Conservation (phyloP, 2,888 invertebrate genomes). For the Exocentrus adspersus region DNA sequence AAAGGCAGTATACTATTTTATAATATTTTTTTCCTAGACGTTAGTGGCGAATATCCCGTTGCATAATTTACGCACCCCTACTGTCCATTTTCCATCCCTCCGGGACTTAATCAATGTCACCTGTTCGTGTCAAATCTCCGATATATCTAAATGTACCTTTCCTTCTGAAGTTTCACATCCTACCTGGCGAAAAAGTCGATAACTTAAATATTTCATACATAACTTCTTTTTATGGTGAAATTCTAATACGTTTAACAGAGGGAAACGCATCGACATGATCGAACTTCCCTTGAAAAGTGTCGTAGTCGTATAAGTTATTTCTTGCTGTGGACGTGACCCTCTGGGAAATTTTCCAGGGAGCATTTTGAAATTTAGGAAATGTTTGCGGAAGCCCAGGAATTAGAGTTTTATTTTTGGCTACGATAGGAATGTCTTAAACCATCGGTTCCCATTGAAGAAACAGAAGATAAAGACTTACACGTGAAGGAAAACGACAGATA, state of each 20-base stretch:
- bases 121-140: conserved; percentile 17
- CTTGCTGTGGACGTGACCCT: conserved; percentile 12
- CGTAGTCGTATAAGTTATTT: conserved; percentile 21
- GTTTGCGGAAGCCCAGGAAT: neutral
- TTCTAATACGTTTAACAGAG: conserved; percentile 1
- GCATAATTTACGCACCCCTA: too few species aligned
- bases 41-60: too few species aligned
- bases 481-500: too few species aligned
- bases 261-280: conserved; percentile 10
- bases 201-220: conserved; percentile 24
- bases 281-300: conserved; percentile 15
- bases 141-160: neutral
- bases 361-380: conserved; percentile 8
- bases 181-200: conserved; percentile 14
- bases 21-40: too few species aligned
- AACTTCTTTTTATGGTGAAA: conserved; percentile 12
- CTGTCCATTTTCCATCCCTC: too few species aligned
- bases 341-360: conserved; percentile 15
- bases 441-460: too few species aligned
- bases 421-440: neutral
- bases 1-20: too few species aligned
- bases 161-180: conserved; percentile 1
- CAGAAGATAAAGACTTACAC: too few species aligned
- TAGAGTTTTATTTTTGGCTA: neutral
- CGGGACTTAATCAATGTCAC: conserved; percentile 16